Base-by-base conservation (phyloP, 2,888 invertebrate genomes). In the Catocala nupta region DNA sequence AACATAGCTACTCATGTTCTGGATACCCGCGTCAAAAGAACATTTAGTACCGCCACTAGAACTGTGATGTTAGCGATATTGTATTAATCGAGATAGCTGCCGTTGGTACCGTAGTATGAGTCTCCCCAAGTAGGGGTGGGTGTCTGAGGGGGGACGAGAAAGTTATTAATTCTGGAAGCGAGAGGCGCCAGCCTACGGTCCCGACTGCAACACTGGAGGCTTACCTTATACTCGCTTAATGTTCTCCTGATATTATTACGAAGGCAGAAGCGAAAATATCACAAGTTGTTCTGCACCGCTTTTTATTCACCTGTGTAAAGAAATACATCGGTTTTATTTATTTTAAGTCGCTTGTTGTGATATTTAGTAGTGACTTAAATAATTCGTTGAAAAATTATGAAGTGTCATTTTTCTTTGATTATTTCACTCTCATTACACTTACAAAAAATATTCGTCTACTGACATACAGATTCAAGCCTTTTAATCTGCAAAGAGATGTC, bases 131-230 rank as follows among this genome's bases (percentile, higher is more conserved):
- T 70, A 73, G 81, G 78, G 83, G 76, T 66, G 65, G 80, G 77
- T 68, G 77, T 64, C 71, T 75, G 78, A 25, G 25, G 86, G 86
- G 89, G 85, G 83, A 66, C 78, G 87, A 88, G 90, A 90, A 92
- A 93, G 93, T 93, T 93, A 93, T 93, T 93, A 93, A 93, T 93
- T 93, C 93, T 92, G 88, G 91, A 90, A 90, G 92, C 90, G 92
- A 90, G 89, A 89, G 90, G 89, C 90, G 91, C 91, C 90, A 88
- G 90, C 92, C 92, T 92, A 91, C 92, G 86, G 86, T 88, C 89
- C 87, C 88, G 86, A 87, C 89, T 91, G 91, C 91, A 90, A 87
- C 89, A 85, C 86, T 89, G 85, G 87, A 87, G 85, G 89, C 91
- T 91, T 91, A 92, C 93, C 92, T 90, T 89, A 90, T 85, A 85